A percentile compares a stretch with the other conserved stretches of the same genome.
These are phyloP conservation scores for Gobio occitaniae DNA, from an alignment of 2,797 vertebrate species.

Conservation along the genomic window DNA sequence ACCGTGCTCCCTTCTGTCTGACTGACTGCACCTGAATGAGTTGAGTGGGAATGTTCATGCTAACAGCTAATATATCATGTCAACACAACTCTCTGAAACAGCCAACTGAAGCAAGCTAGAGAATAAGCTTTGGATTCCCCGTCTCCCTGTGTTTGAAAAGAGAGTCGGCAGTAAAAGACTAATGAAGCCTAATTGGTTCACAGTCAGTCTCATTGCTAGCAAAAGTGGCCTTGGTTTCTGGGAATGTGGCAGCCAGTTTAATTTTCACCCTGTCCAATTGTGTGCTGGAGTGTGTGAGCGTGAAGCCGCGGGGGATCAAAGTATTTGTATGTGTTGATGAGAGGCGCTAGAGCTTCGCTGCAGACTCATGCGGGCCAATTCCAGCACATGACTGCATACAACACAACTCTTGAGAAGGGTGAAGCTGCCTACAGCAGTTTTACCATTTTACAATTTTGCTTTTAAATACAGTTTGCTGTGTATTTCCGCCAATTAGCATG, in stretches of 20 bases:
- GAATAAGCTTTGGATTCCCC: conserved; percentile 11
- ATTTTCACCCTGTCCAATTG: conserved; percentile 62
- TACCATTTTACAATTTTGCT: conserved; percentile 7
- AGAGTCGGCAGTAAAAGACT: conserved; percentile 57
- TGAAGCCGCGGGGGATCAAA: conserved; percentile 47
- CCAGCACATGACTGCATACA: conserved; percentile 38
- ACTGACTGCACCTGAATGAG: conserved; percentile 30
- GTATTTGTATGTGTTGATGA: conserved; percentile 58
- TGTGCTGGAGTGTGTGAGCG: conserved; percentile 49
- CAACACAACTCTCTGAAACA: conserved; percentile 13
- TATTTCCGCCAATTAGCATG: conserved; percentile 3
- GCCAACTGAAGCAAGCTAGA: background rate
- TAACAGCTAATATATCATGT: conserved; percentile 20
- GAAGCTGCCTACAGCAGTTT: conserved; percentile 18
- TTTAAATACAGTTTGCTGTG: conserved; percentile 18
- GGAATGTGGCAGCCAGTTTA: conserved; percentile 71
- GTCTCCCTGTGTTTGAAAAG: conserved; percentile 15
- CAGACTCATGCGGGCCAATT: conserved; percentile 45
- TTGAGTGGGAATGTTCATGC: conserved; percentile 12
- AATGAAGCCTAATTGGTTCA: conserved; percentile 75
- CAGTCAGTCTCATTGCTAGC: conserved; percentile 63
- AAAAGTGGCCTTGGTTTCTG: conserved; percentile 70
- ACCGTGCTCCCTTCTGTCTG: conserved; percentile 10
- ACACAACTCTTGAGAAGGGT: background rate
- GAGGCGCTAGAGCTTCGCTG: conserved; percentile 63